phyloP scores from a whole-genome alignment of 2,797 vertebrate genomes.

The Peromyscus nudipes region DNA sequence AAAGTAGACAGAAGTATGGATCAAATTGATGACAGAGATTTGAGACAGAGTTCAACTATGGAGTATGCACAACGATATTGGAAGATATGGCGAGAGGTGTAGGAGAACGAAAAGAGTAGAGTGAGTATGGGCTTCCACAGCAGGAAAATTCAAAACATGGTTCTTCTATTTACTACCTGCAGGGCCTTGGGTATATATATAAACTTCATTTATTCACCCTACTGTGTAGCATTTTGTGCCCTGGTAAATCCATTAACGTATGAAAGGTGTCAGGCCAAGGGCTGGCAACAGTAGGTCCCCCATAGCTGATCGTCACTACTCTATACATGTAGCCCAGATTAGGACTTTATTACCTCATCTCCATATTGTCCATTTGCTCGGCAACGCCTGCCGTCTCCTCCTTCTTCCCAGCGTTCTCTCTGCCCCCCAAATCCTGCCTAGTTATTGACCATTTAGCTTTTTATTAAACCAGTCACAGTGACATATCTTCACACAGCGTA shows the following conservation, averaged over 20 bases:
- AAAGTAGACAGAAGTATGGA: background rate
- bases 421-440: too few species aligned
- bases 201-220: background rate
- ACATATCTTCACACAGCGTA: too few species aligned
- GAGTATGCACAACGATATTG: background rate
- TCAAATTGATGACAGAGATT: background rate
- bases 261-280: background rate
- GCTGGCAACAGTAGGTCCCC: background rate
- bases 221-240: background rate
- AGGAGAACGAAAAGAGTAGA: background rate
- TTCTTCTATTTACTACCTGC: background rate
- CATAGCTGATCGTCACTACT: background rate
- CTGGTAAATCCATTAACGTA: slow-evolving; percentile 11
- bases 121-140: background rate
- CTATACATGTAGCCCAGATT: background rate
- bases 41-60: background rate
- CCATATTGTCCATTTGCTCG: too few species aligned
- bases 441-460: too few species aligned
- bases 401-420: too few species aligned
- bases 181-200: background rate
- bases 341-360: background rate
- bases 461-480: too few species aligned
- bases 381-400: too few species aligned
- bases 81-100: background rate
- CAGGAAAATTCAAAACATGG: background rate